Base-by-base conservation (phyloP, 2,888 invertebrate genomes). In the Cantharis rufa region DNA sequence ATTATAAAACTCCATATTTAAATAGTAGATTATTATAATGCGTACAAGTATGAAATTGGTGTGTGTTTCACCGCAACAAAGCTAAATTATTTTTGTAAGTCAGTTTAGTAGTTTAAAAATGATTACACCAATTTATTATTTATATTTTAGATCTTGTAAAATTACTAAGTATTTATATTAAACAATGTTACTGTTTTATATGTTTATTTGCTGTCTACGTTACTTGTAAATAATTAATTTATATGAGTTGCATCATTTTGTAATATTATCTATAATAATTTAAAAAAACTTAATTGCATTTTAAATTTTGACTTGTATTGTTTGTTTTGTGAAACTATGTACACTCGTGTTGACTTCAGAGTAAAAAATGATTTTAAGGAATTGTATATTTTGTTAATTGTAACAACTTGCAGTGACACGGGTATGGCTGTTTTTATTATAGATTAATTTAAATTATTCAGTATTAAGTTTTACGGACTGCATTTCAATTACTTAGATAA, bases 71-170 rank as follows among this genome's bases (percentile, higher is more conserved):
- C 18, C n/a, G 16, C 13, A 21, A 66, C 7, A 66, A 66, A 66
- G 18, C 64, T 66, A 66, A 66, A 66, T 66, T 66, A 66, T 66
- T 66, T 66, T 66, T 66, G 24, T 66, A 66, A 21, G 64, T 21
- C 21, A 66, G 18, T 66, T 18, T 66, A 21, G 64, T 66, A 21
- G 7, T 21, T 66, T n/a, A 66, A 66, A 66, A 21, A 15, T n/a
- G 9, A 66, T 66, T 66, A 66, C 21, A 66, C 64, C 64, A 21
- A 66, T 66, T 66, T n/a, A 16, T 66, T 66, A 48, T 48, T 48
- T 48, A 48, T 48, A 48, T n/a, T 48, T 48, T 48, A 48, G 48
- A 48, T 48, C 48, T 48, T 48, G 48, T 48, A 48, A 48, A 48
- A 48, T 48, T 48, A 48, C 48, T 48, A 48, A 48, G 48, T 48